Evolutionary conservation across 2,888 invertebrate species (phyloP).

Genomic region (Neria commutata): DNA sequence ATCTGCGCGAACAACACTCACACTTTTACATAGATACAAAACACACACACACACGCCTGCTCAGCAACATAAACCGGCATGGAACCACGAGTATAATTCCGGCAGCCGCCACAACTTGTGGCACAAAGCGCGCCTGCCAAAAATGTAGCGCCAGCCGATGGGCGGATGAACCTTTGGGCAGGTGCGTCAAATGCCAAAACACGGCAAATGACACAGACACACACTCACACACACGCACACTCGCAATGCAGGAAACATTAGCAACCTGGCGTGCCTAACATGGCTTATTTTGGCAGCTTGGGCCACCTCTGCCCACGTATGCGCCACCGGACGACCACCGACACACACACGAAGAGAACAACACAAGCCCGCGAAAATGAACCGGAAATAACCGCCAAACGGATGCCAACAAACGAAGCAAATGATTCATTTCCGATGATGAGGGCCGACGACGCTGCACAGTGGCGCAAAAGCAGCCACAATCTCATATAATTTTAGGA

Average conservation of each 20-base stretch:
- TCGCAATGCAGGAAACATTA: constrained; percentile 5
- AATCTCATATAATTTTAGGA: no score
- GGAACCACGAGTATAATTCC: constrained; percentile 39
- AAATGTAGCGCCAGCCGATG: constrained; percentile 23
- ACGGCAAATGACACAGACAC: not conserved
- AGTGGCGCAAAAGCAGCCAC: constrained; percentile 3
- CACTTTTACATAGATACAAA: no score
- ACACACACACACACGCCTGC: not conserved
- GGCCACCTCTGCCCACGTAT: constrained; percentile 13
- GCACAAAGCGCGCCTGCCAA: constrained; percentile 31
- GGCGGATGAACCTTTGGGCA: no score
- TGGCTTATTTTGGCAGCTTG: no score
- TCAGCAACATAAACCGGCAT: constrained; percentile 22
- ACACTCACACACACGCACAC: constrained; percentile 7
- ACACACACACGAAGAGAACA: constrained; percentile 18
- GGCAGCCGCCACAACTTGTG: constrained; percentile 37
- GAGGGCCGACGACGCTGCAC: constrained; percentile 31
- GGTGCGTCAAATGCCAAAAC: constrained; percentile 12
- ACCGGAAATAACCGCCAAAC: constrained; percentile 59
- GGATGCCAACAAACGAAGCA: constrained; percentile 61
- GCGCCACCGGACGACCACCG: not conserved
- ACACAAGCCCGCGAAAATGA: constrained; percentile 38
- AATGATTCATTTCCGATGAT: constrained; percentile 61
- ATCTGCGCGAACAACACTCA: not conserved
- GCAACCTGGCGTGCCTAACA: constrained; percentile 12